Conservation (phyloP, 2,113 vertebrate species). For the Smithornis capensis region DNA sequence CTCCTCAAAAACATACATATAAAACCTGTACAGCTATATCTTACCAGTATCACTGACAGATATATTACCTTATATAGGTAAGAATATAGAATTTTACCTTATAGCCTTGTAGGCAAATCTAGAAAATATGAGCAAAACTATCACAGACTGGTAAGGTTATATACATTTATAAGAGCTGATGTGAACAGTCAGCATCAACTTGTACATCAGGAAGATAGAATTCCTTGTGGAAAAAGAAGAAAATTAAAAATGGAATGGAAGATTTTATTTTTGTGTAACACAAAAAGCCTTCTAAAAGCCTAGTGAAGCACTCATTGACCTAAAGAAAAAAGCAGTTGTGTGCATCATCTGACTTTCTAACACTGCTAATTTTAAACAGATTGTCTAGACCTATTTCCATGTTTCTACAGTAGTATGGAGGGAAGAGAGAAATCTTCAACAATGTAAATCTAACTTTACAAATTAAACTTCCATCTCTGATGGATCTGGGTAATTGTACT, state of each 20-base stretch:
- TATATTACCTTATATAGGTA: background rate
- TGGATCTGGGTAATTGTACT: background rate
- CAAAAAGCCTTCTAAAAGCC: background rate
- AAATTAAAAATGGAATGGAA: background rate
- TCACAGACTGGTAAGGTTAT: background rate
- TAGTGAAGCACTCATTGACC: background rate
- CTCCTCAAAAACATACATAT: background rate
- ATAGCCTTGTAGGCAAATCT: background rate
- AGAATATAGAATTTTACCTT: background rate
- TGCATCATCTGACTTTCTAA: background rate
- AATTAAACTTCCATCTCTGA: background rate
- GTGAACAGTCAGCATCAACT: background rate
- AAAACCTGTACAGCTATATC: background rate
- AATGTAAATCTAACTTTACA: background rate
- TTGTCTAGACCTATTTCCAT: background rate
- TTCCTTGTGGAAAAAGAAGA: background rate
- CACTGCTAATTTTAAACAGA: background rate
- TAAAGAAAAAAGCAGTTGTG: background rate
- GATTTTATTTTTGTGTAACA: background rate
- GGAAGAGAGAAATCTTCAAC: background rate
- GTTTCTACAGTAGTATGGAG: background rate
- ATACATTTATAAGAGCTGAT: background rate
- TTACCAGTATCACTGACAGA: background rate
- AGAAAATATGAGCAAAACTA: background rate
- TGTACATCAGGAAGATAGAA: background rate